These are phyloP conservation scores for Origma solitaria DNA, from an alignment of 2,113 vertebrate genomes.

Conservation along the genomic window DNA sequence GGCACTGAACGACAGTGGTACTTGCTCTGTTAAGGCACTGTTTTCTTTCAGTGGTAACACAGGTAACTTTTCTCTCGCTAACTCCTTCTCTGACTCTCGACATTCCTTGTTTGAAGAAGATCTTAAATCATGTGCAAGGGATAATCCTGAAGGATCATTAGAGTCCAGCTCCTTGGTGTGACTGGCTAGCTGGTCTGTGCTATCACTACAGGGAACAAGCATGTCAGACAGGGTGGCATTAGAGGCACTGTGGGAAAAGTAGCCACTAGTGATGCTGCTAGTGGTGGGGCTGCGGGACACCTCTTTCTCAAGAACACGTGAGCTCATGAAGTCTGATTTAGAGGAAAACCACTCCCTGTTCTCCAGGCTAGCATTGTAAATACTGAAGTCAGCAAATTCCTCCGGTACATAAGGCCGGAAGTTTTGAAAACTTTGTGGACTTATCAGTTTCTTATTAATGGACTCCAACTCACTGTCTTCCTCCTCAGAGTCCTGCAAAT, in stretches of 20 bases:
- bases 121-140: slow-evolving; percentile 37
- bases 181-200: slow-evolving; percentile 84
- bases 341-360: slow-evolving; percentile 79
- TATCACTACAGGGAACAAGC: slow-evolving; percentile 86
- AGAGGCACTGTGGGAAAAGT: slow-evolving; percentile 97
- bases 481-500: slow-evolving; percentile 90
- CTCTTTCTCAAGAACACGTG: slow-evolving; percentile 76
- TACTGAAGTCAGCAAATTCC: slow-evolving; percentile 96
- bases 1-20: slow-evolving; percentile 21
- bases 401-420: slow-evolving; percentile 86
- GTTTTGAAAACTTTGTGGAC: slow-evolving; percentile 64
- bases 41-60: slow-evolving; percentile 63
- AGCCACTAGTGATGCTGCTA: slow-evolving; percentile 97
- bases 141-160: slow-evolving; percentile 28
- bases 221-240: slow-evolving; percentile 91
- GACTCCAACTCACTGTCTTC: slow-evolving; percentile 72
- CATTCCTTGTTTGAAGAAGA: slow-evolving; percentile 67
- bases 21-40: slow-evolving; percentile 75
- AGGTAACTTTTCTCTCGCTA: slow-evolving; percentile 32
- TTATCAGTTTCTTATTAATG: slow-evolving; percentile 64
- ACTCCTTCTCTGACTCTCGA: slow-evolving; percentile 64
- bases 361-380: slow-evolving; percentile 93
- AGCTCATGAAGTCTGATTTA: slow-evolving; percentile 74
- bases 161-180: slow-evolving; percentile 67
- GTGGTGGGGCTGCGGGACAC: slow-evolving; percentile 90